Evolutionary conservation across 1,140 invertebrate species (phyloP).

Genomic region (Trachymyrmex septentrionalis): DNA sequence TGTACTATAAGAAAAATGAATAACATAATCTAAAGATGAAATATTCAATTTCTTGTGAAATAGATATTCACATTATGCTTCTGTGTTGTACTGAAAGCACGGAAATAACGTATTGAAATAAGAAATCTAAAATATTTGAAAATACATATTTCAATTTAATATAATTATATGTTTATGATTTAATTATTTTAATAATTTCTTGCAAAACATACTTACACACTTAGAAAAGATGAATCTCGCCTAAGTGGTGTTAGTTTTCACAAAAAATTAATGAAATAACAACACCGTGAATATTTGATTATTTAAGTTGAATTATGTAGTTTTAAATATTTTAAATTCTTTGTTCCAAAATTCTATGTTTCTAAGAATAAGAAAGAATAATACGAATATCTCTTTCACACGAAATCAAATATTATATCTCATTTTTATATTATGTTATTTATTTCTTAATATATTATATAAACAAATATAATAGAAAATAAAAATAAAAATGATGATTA

Average conservation of each 20-base stretch:
- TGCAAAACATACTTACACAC: too few species aligned
- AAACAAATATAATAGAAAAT: background rate
- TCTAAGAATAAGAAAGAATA: background rate
- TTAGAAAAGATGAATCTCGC: too few species aligned
- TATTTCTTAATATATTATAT: background rate
- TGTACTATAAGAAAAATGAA: background rate
- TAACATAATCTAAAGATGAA: background rate
- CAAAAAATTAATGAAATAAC: background rate
- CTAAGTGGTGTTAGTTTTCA: too few species aligned
- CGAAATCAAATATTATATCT: slow-evolving; percentile 13
- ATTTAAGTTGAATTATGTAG: background rate
- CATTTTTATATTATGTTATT: background rate
- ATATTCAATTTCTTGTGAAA: slow-evolving; percentile 7
- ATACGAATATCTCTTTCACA: background rate
- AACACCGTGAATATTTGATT: background rate
- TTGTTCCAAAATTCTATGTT: background rate
- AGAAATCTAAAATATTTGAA: background rate
- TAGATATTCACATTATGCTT: background rate
- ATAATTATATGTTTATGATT: background rate
- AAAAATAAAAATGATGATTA: background rate
- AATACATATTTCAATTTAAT: background rate
- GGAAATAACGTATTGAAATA: background rate
- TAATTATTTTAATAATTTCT: background rate
- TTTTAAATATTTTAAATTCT: background rate
- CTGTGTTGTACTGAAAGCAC: background rate